Base-by-base conservation (phyloP, 1,140 invertebrate species). In the Tetranychus urticae region DNA sequence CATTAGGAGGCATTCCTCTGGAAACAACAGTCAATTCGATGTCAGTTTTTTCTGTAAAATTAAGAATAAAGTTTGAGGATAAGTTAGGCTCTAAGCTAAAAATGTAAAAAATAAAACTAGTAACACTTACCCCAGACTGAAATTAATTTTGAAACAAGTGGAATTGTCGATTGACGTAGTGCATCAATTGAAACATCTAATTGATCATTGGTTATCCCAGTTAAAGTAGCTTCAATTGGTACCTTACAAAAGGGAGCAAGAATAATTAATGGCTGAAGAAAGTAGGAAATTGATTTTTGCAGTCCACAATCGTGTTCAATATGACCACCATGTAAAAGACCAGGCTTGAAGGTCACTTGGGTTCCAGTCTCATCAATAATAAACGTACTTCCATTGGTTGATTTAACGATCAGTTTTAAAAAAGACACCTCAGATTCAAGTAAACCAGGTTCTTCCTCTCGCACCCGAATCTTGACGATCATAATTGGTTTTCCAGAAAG, bases 161-260 rank as follows among this genome's bases (percentile, higher is more conserved):
- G 82, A 55, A 96, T 68, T 33, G 82, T 81, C 35, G 83, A 79
- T 3, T 80, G 70, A 71, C 86, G 90, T 5, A 94, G 78, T 68
- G 84, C 78, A 70, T 96, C 91, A 8, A 93, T 75, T 8, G 76
- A 77, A n/a, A 73, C 72, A 69, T 78, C 77, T 56, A 68, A 66
- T 61, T 72, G 68, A 56, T 86, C 86, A 74, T 90, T 91, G 10
- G 92, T 97, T 0, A 97, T 80, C 13, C 94, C 94, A 70, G 75
- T 80, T 1, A 98, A 72, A 8, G 80, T 85, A 12, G 81, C 80
- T 68, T 86, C 76, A 2, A 98, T 60, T 3, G 88, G 82, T 68
- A 81, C 81, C 75, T 98, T 97, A 71, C 88, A 94, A 73, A 97
- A 98, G 31, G 92, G 88, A 14, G 87, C 92, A 48, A 98, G 68